Evolutionary conservation across 2,113 vertebrate species (phyloP).

Genomic region (Rattus rattus): DNA sequence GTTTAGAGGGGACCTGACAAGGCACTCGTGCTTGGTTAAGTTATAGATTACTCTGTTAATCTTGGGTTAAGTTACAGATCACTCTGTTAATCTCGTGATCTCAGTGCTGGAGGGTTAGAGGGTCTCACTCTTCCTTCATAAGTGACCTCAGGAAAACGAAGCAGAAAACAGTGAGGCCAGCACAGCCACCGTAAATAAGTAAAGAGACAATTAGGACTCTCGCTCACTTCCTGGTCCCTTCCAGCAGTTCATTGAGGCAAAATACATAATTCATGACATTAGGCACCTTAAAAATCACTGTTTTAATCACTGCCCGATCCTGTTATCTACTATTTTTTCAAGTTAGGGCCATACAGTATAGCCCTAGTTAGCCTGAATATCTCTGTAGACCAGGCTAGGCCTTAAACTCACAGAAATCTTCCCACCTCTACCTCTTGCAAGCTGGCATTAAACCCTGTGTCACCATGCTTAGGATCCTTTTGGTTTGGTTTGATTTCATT

Average conservation of each 20-base stretch:
- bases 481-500: background rate
- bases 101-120: constrained; percentile 20
- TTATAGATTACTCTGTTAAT: background rate
- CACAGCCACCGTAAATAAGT: background rate
- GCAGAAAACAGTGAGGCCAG: background rate
- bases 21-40: background rate
- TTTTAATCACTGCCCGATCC: constrained; percentile 55
- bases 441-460: too few species aligned
- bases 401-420: background rate
- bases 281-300: constrained; percentile 64
- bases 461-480: background rate
- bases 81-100: constrained; percentile 9
- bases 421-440: too few species aligned
- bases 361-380: background rate
- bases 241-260: constrained; percentile 52
- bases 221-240: constrained; percentile 60
- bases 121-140: background rate
- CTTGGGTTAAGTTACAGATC: background rate
- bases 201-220: background rate
- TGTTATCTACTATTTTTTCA: constrained; percentile 19
- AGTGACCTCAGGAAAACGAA: constrained; percentile 1
- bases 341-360: background rate
- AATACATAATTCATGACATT: constrained; percentile 35
- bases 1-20: background rate
- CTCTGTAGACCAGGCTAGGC: background rate